Evolutionary conservation across 2,113 vertebrate genomes (phyloP), one percentile per base, ranked within the genome.

Genomic region (Podarcis muralis): DNA sequence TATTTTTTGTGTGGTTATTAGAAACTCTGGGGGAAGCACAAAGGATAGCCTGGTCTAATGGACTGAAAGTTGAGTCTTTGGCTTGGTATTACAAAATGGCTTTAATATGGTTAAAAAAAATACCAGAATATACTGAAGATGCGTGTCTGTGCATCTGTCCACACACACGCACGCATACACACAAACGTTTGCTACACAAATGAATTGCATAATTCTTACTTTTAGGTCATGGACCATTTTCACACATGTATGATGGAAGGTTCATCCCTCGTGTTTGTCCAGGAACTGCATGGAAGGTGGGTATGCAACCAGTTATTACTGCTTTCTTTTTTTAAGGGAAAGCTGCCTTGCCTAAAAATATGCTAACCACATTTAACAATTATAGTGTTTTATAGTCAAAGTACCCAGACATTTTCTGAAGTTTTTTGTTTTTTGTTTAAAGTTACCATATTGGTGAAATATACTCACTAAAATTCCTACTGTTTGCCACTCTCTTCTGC

Each of bases 221-320:
- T 93, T 97, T 87, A 95, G 99, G 99, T 95, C 99, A 99, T 71
- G 99, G 99, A 1, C 99, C 99, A 6, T 99, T 99, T 95, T 99
- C 98, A 74, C 99, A 99, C 87, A 97, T 99, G 98, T 99, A 98
- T 94, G 99, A 99, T 94, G 95, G 96, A 92, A 97, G 96, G 92
- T 99, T 99, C 95, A 97, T 99, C 87, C 99, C 98, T 25, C 96
- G 95, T 78, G 95, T 97, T 88, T 96, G 97, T 32, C 97, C 98
- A 43, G 94, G 11, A 9, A 76, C 91, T 20, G 90, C 88, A 6
- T 99, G 98, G 98, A 99, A 97, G 97, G 99, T 99, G 96, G 66
- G 96, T 94, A n/a, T 65, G 0, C n/a, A 85, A 85, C 32, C 68
- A 30, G 71, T 91, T 89, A 65, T 3, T 90, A 22, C 71, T 3